Conservation (phyloP, 2,888 invertebrate genomes). For the Thymelicus sylvestris region DNA sequence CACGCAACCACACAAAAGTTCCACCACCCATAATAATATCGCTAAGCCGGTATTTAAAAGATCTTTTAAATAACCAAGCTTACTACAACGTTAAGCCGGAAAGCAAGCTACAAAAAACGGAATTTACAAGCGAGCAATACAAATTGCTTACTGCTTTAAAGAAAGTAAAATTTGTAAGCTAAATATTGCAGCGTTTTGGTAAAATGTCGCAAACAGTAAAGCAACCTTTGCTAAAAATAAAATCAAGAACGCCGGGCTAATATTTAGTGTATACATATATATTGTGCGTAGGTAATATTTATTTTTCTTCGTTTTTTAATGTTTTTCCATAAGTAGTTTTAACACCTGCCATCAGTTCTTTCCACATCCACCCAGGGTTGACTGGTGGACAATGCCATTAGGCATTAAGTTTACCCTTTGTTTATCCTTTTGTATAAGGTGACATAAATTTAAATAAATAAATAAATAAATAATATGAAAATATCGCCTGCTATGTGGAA, state of each 20-base stretch:
- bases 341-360: too few relatives aligned
- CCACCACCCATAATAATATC: slow-evolving; percentile 5
- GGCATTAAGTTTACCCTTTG: too few relatives aligned
- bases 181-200: slow-evolving; percentile 22
- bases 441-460: too few relatives aligned
- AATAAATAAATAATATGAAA: too few relatives aligned
- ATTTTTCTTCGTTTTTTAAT: too few relatives aligned
- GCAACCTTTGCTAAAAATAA: slow-evolving; percentile 14
- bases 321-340: too few relatives aligned
- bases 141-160: slow-evolving; percentile 12
- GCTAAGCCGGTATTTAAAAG: slow-evolving; percentile 7
- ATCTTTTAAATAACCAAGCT: slow-evolving; percentile 15
- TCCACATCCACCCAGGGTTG: too few relatives aligned
- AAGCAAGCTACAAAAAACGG: slow-evolving; percentile 8
- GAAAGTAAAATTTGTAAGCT: slow-evolving; percentile 15
- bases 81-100: slow-evolving; percentile 5
- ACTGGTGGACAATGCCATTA: too few relatives aligned
- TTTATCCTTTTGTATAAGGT: too few relatives aligned
- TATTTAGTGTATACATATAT: too few relatives aligned
- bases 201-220: slow-evolving; percentile 27
- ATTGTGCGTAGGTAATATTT: too few relatives aligned
- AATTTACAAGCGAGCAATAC: slow-evolving; percentile 2
- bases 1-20: background rate
- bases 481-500: slow-evolving; percentile 42
- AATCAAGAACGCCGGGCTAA: slow-evolving; percentile 27